A percentile compares a stretch with the other conserved stretches of the same genome.
Evolutionary conservation across 2,113 vertebrate genomes (phyloP).

Genomic region (Ramphastos sulfuratus): DNA sequence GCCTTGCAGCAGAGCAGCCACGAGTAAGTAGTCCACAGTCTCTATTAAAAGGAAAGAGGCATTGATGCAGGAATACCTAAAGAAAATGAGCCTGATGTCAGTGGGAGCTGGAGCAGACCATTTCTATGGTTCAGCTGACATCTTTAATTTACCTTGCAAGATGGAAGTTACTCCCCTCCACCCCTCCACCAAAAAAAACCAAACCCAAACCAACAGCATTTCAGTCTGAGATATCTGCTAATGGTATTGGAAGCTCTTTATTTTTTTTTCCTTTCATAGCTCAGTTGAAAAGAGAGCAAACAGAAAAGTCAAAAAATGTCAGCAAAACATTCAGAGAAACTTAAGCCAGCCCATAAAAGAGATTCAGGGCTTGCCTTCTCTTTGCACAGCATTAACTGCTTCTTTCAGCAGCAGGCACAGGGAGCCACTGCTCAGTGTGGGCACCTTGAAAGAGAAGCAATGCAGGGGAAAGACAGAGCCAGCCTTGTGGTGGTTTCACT

Average conservation of each 20-base stretch:
- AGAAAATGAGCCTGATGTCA: not conserved
- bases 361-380: not conserved
- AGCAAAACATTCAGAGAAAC: conserved; percentile 30
- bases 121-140: not conserved
- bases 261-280: not conserved
- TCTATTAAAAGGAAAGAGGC: not conserved
- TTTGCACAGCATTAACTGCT: not conserved
- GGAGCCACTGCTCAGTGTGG: not conserved
- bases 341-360: not conserved
- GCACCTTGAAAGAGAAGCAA: not conserved
- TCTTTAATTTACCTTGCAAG: not conserved
- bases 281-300: conserved; percentile 15
- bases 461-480: conserved; percentile 8
- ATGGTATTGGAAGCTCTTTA: not conserved
- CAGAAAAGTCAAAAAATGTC: not conserved
- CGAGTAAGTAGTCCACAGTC: not conserved
- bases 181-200: not conserved
- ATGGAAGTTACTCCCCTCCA: not conserved
- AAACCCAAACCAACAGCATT: not conserved
- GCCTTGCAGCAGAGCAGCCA: not conserved
- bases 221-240: not conserved
- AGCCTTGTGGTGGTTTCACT: conserved; percentile 33
- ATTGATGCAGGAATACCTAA: not conserved
- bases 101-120: not conserved
- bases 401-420: not conserved